Conservation (phyloP, 2,797 vertebrate species). For the Danio choprae region DNA sequence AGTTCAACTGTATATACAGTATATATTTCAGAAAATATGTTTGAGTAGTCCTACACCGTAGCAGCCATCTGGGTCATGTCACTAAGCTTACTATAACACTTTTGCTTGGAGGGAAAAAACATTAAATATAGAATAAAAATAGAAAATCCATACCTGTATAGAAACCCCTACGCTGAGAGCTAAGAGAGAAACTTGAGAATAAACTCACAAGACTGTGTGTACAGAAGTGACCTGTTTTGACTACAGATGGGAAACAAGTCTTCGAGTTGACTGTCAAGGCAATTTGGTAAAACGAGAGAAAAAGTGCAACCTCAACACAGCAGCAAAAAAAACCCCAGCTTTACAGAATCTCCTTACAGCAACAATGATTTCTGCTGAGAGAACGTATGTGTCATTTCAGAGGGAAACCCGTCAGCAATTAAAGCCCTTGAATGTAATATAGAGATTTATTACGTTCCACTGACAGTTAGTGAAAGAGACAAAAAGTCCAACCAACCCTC, state of each 20-base stretch:
- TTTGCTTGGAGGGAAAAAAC: background rate
- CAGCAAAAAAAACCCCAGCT: slow-evolving; percentile 3
- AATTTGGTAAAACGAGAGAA: slow-evolving; percentile 11
- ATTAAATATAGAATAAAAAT: background rate
- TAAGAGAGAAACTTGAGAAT: background rate
- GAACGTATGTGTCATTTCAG: background rate
- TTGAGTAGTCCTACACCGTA: no score
- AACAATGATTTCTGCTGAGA: slow-evolving; percentile 7
- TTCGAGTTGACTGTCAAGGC: slow-evolving; percentile 16
- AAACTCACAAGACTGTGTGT: background rate
- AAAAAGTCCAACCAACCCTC: slow-evolving; percentile 8
- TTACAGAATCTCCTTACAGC: slow-evolving; percentile 1
- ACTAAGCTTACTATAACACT: background rate
- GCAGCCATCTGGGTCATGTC: no score
- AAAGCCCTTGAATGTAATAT: slow-evolving; percentile 20
- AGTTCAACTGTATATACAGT: no score
- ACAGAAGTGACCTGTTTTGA: slow-evolving; percentile 15
- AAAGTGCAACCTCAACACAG: slow-evolving; percentile 39
- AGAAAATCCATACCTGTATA: background rate
- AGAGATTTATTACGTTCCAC: slow-evolving; percentile 13
- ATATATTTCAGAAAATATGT: no score
- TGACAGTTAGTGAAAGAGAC: slow-evolving; percentile 25
- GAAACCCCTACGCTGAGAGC: background rate
- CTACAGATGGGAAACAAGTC: background rate
- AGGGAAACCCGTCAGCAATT: slow-evolving; percentile 6